Conservation (phyloP, 92 coral and sea anemone genomes). For the Ricordea florida region DNA sequence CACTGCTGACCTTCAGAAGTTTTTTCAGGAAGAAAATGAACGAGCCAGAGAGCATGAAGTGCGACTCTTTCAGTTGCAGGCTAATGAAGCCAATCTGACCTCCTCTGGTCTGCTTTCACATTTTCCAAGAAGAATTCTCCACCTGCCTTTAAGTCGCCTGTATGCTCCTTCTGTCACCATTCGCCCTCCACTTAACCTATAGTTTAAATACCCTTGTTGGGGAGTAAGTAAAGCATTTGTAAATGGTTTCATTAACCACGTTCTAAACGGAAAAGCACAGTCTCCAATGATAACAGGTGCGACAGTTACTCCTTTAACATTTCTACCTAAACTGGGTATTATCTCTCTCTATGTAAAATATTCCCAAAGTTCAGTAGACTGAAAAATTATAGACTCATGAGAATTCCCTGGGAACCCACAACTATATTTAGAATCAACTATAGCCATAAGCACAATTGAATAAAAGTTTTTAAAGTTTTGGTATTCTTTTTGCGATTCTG, state of each 20-base stretch:
- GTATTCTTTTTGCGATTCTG: constrained; percentile 52
- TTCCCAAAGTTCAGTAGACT: neutral
- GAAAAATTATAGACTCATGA: neutral
- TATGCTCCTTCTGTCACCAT: constrained; percentile 14
- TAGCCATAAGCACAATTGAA: constrained; percentile 60
- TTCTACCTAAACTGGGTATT: neutral
- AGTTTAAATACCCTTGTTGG: constrained; percentile 7
- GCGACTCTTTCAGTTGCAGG: too few relatives aligned
- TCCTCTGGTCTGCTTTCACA: neutral
- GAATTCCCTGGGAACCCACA: neutral
- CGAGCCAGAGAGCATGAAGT: too few relatives aligned
- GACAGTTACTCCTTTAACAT: neutral
- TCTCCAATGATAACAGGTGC: constrained; percentile 21
- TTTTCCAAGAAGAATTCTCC: constrained; percentile 11
- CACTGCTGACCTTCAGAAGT: too few relatives aligned
- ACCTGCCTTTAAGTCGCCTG: constrained; percentile 7
- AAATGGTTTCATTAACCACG: constrained; percentile 24
- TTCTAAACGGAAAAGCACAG: constrained; percentile 1
- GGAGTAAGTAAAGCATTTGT: constrained; percentile 39
- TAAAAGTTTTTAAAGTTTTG: too few relatives aligned
- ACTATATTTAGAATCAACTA: constrained; percentile 58
- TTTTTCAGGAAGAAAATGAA: too few relatives aligned
- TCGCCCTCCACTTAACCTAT: constrained; percentile 14
- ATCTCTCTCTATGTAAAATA: neutral
- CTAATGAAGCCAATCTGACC: neutral